A percentile compares a stretch with the other conserved stretches of the same genome.
phyloP scores from a whole-genome alignment of 2,797 vertebrate genomes.

The Tapirus indicus region DNA sequence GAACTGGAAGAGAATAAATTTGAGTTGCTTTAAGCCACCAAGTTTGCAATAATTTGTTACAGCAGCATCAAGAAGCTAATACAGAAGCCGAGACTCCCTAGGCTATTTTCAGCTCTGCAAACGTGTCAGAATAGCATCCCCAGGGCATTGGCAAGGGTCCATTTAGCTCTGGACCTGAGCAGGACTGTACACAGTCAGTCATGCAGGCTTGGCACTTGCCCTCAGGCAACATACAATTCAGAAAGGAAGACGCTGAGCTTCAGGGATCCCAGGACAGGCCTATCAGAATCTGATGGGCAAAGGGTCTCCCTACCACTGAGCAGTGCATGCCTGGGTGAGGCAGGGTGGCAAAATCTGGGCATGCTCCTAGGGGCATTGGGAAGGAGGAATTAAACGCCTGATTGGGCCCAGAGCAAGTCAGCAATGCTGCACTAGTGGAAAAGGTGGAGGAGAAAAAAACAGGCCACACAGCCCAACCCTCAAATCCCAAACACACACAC shows the following conservation, averaged over 20 bases:
- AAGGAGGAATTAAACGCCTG: neutral
- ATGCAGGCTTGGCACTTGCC: neutral
- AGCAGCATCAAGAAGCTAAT: neutral
- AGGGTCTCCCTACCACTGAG: neutral
- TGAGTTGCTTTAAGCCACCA: neutral
- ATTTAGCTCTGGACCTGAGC: neutral
- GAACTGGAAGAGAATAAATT: neutral
- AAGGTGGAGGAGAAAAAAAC: neutral
- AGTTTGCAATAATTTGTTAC: neutral
- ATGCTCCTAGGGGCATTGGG: no score
- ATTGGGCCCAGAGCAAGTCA: neutral
- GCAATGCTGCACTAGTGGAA: neutral
- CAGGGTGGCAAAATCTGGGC: neutral
- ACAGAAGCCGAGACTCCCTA: neutral
- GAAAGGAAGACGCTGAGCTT: neutral
- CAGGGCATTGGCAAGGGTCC: neutral
- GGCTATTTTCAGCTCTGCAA: neutral
- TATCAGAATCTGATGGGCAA: neutral
- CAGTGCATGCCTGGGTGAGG: neutral
- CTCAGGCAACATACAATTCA: neutral
- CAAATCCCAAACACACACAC: neutral
- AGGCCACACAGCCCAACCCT: neutral
- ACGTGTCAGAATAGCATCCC: neutral
- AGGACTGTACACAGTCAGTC: neutral
- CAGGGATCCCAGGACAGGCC: neutral